Conservation (phyloP, 2,888 invertebrate species). For the Fragum whitleyi region DNA sequence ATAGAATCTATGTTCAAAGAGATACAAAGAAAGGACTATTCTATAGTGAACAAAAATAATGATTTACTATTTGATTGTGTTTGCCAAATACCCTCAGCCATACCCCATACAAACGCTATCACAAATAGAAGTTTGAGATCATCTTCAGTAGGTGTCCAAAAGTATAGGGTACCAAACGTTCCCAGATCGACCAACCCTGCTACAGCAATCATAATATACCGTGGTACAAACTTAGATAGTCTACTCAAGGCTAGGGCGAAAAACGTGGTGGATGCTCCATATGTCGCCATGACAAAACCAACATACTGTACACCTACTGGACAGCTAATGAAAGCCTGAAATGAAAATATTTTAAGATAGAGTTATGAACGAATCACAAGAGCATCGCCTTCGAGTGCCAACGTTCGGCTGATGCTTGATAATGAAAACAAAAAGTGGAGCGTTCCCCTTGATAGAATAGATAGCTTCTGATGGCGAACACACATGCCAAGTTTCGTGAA, state of each 20-base stretch:
- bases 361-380: no score
- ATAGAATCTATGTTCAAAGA: no score
- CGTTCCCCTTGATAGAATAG: no score
- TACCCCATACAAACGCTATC: slow-evolving; percentile 73
- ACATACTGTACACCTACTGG: slow-evolving; percentile 76
- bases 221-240: slow-evolving; percentile 70
- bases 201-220: slow-evolving; percentile 69
- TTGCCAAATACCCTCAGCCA: slow-evolving; percentile 76
- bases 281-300: slow-evolving; percentile 78
- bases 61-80: slow-evolving; percentile 74
- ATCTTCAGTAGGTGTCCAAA: slow-evolving; percentile 58
- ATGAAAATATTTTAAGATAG: slow-evolving; percentile 20
- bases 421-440: no score
- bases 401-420: no score
- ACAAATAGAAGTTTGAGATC: slow-evolving; percentile 64
- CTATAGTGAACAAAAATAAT: no score
- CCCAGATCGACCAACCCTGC: slow-evolving; percentile 69
- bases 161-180: slow-evolving; percentile 66
- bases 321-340: slow-evolving; percentile 77
- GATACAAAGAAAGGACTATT: no score
- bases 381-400: no score
- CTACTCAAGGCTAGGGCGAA: slow-evolving; percentile 71
- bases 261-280: slow-evolving; percentile 72
- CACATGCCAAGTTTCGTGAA: no score
- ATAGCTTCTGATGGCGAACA: no score